Conservation (phyloP, 2,888 invertebrate species). For the Macaria liturata region DNA sequence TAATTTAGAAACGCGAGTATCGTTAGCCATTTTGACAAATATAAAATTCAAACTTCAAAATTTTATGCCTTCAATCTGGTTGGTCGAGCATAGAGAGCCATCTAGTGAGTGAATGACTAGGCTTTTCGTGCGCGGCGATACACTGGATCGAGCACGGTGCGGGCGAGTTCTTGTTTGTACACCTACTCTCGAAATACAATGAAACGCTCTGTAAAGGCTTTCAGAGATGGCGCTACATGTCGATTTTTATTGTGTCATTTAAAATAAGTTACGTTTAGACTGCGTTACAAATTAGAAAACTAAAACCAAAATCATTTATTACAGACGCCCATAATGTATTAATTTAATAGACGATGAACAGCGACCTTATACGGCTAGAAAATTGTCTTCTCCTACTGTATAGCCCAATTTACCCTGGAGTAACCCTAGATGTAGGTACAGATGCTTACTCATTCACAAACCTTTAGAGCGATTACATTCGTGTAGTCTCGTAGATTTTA, state of each 20-base stretch:
- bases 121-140: background rate
- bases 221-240: constrained; percentile 15
- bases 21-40: constrained; percentile 50
- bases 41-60: background rate
- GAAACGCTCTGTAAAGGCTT: background rate
- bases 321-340: no score
- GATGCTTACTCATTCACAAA: background rate
- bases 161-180: no score
- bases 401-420: no score
- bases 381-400: no score
- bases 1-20: constrained; percentile 32
- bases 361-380: no score
- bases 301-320: no score
- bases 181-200: constrained; percentile 1
- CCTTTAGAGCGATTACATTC: constrained; percentile 1
- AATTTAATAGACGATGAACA: no score
- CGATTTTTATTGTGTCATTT: no score
- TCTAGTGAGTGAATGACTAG: constrained; percentile 25
- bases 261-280: no score
- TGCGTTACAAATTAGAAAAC: no score
- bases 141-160: no score
- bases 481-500: constrained; percentile 14
- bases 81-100: constrained; percentile 26
- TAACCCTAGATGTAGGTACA: background rate
- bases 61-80: constrained; percentile 37